phyloP scores from a whole-genome alignment of 2,888 invertebrate genomes.

The Elysia crispata region DNA sequence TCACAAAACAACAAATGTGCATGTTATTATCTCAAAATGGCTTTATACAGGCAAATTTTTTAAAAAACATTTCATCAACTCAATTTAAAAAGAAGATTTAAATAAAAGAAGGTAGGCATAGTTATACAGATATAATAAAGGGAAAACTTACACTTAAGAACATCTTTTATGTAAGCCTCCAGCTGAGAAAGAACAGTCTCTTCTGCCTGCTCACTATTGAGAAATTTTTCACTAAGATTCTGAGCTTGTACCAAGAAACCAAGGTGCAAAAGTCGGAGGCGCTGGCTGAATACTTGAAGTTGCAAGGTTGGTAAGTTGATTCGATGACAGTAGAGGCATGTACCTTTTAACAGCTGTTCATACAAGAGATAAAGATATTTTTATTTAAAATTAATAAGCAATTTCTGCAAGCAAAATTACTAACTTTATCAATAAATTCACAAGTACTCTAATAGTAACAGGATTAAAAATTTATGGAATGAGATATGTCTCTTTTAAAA shows the following conservation, averaged over 20 bases:
- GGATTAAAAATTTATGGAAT: too few species aligned
- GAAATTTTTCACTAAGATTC: conserved; percentile 37
- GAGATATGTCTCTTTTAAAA: too few species aligned
- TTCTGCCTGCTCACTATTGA: conserved; percentile 30
- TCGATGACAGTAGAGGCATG: conserved; percentile 78
- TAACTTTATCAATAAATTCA: too few species aligned
- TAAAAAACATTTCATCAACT: too few species aligned
- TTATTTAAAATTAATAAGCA: too few species aligned
- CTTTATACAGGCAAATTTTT: too few species aligned
- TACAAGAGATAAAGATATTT: background rate
- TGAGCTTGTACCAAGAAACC: conserved; percentile 60
- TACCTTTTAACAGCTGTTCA: conserved; percentile 77
- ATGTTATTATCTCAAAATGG: too few species aligned
- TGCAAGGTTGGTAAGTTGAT: conserved; percentile 61
- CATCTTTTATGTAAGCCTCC: conserved; percentile 51
- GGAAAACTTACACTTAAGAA: conserved; percentile 26
- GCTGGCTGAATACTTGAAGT: conserved; percentile 79
- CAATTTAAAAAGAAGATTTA: too few species aligned
- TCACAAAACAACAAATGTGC: too few species aligned
- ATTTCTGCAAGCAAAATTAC: too few species aligned
- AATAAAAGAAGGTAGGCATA: too few species aligned
- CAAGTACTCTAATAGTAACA: too few species aligned
- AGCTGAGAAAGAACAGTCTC: conserved; percentile 57
- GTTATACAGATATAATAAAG: background rate
- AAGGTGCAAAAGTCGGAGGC: conserved; percentile 84